Conservation (phyloP, 2,888 invertebrate genomes). For the Empis stercorea region DNA sequence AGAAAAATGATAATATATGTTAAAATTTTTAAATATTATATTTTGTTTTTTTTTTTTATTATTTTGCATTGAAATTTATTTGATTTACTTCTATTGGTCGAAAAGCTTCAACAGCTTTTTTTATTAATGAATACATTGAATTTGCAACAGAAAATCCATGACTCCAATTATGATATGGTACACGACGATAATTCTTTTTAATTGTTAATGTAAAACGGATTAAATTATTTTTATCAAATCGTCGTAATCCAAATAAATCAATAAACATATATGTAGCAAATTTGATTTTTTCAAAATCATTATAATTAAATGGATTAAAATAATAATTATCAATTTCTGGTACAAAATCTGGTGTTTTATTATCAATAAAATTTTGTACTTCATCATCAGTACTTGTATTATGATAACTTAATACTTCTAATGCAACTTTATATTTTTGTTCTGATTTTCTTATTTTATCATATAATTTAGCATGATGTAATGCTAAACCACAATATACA, state of each 20-base stretch:
- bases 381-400: conserved; percentile 66
- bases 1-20: too few relatives aligned
- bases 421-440: conserved; percentile 67
- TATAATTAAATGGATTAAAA: conserved; percentile 58
- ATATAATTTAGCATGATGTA: conserved; percentile 74
- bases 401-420: conserved; percentile 75
- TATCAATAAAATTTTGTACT: conserved; percentile 31
- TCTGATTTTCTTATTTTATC: conserved; percentile 71
- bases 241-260: conserved; percentile 50
- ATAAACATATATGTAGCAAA: conserved; percentile 64
- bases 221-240: conserved; percentile 55
- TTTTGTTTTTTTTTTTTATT: background rate
- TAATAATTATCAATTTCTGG: conserved; percentile 44
- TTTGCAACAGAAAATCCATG: conserved; percentile 82
- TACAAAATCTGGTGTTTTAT: conserved; percentile 21
- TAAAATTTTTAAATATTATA: background rate
- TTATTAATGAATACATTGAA: conserved; percentile 64
- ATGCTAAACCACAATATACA: conserved; percentile 70
- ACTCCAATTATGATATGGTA: conserved; percentile 80
- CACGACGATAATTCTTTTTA: conserved; percentile 68
- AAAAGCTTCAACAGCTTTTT: conserved; percentile 43
- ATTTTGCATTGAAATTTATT: conserved; percentile 1
- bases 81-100: conserved; percentile 44
- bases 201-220: conserved; percentile 67
- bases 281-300: conserved; percentile 57